Conservation (phyloP, 2,797 vertebrate species). For the Darevskia nairensis region DNA sequence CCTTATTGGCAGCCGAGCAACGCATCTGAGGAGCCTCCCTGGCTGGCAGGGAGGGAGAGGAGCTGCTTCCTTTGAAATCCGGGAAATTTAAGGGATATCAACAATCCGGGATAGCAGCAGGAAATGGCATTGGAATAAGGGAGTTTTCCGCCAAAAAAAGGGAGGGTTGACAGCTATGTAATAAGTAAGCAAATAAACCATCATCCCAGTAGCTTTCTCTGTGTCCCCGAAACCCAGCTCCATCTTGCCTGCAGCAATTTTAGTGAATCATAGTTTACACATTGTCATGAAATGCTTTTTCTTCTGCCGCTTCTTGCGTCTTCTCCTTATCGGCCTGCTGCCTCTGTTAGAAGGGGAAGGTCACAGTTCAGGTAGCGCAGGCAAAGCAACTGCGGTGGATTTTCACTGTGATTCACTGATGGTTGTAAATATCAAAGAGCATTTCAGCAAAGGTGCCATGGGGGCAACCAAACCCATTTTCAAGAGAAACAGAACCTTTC, state of each 20-base stretch:
- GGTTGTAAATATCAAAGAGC: slow-evolving; percentile 34
- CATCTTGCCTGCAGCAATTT: slow-evolving; percentile 5
- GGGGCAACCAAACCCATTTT: neutral
- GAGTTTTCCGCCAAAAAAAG: too few species aligned
- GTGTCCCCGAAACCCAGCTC: neutral
- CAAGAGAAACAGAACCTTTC: slow-evolving; percentile 3
- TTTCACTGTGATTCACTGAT: slow-evolving; percentile 2
- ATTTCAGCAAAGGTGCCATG: neutral
- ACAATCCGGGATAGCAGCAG: too few species aligned
- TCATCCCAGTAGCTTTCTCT: neutral
- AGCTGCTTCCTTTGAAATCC: too few species aligned
- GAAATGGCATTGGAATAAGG: too few species aligned
- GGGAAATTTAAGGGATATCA: too few species aligned
- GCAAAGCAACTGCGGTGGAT: neutral
- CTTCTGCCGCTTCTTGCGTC: too few species aligned
- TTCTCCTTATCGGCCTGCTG: neutral
- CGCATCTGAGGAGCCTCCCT: too few species aligned
- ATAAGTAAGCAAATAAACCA: neutral
- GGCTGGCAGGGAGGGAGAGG: too few species aligned
- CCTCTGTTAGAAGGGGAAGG: slow-evolving; percentile 6
- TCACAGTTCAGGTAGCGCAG: neutral
- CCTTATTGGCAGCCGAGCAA: too few species aligned
- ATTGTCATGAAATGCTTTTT: neutral
- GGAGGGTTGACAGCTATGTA: too few species aligned
- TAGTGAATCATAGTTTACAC: slow-evolving; percentile 3